phyloP scores from a whole-genome alignment of 2,888 invertebrate species.

The Metalampra italica region DNA sequence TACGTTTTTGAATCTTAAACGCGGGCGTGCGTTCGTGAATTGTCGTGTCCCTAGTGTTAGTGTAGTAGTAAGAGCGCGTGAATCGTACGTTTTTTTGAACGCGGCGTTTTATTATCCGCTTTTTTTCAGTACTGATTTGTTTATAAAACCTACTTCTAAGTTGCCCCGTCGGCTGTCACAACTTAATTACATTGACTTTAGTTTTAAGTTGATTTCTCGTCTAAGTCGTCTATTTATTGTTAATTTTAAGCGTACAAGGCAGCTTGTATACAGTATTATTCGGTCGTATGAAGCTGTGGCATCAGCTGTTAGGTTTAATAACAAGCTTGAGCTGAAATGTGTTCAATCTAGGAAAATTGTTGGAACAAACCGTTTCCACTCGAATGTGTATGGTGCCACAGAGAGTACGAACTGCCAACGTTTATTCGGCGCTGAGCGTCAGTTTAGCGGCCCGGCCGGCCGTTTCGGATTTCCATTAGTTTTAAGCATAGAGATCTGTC shows the following conservation, averaged over 20 bases:
- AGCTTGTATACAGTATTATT: constrained; percentile 48
- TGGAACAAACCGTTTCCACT: constrained; percentile 12
- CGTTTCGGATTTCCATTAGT: constrained; percentile 46
- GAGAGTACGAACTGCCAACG: constrained; percentile 5
- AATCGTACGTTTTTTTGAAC: constrained; percentile 31
- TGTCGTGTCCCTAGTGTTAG: constrained; percentile 30
- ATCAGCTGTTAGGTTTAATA: constrained; percentile 10
- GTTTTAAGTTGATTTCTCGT: constrained; percentile 19
- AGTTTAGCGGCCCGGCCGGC: constrained; percentile 22
- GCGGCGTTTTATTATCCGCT: constrained; percentile 46
- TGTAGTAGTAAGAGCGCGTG: constrained; percentile 40
- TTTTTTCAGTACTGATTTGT: constrained; percentile 61
- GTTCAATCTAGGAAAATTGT: constrained; percentile 22
- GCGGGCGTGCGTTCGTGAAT: constrained; percentile 27
- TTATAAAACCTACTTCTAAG: constrained; percentile 18
- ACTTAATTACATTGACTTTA: constrained; percentile 35
- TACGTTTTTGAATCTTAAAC: constrained; percentile 3
- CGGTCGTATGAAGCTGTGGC: constrained; percentile 24
- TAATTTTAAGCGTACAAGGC: constrained; percentile 38
- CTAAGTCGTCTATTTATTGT: constrained; percentile 42
- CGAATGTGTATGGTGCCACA: constrained; percentile 18
- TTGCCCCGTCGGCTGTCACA: constrained; percentile 26
- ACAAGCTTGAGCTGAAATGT: constrained; percentile 18
- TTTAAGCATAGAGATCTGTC: constrained; percentile 57
- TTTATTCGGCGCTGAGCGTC: constrained; percentile 8